These are phyloP conservation scores for Mobula hypostoma DNA, from an alignment of 2,113 vertebrate species.

Conservation along the genomic window DNA sequence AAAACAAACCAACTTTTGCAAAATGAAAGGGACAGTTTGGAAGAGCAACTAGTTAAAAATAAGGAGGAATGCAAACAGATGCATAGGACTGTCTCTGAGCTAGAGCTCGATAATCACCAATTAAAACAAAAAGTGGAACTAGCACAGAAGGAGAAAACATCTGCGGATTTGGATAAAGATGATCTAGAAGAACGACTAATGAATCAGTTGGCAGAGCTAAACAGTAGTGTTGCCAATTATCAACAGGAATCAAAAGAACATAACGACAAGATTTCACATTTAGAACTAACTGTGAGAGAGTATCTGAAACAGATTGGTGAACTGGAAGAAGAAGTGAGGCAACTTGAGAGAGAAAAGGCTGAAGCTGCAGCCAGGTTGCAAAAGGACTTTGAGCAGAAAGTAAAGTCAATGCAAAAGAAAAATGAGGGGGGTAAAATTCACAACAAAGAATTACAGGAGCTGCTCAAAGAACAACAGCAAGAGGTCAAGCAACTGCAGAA, in stretches of 20 bases:
- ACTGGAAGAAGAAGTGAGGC: slow-evolving; percentile 80
- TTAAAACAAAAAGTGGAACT: slow-evolving; percentile 61
- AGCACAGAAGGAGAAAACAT: slow-evolving; percentile 56
- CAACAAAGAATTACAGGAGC: slow-evolving; percentile 80
- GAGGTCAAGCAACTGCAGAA: slow-evolving; percentile 87
- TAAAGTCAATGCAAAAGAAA: slow-evolving; percentile 66
- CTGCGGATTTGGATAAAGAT: slow-evolving; percentile 77
- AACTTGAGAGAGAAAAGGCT: slow-evolving; percentile 66
- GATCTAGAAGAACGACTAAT: slow-evolving; percentile 91
- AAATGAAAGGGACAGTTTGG: slow-evolving; percentile 32
- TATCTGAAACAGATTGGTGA: slow-evolving; percentile 59
- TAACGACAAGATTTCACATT: slow-evolving; percentile 62
- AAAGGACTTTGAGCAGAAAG: slow-evolving; percentile 74
- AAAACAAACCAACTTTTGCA: slow-evolving; percentile 3
- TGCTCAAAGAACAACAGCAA: slow-evolving; percentile 86
- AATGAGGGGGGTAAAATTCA: slow-evolving; percentile 65
- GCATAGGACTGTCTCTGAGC: slow-evolving; percentile 46
- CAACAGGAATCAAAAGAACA: slow-evolving; percentile 79
- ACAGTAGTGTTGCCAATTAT: slow-evolving; percentile 90
- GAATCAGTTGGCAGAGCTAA: slow-evolving; percentile 94
- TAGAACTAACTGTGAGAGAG: slow-evolving; percentile 63
- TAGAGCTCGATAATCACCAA: slow-evolving; percentile 48
- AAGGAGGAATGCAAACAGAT: slow-evolving; percentile 48
- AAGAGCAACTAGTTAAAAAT: slow-evolving; percentile 43
- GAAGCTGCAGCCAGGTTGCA: slow-evolving; percentile 64